Evolutionary conservation across 2,797 vertebrate genomes (phyloP).

Genomic region (Clarias platycephalus): DNA sequence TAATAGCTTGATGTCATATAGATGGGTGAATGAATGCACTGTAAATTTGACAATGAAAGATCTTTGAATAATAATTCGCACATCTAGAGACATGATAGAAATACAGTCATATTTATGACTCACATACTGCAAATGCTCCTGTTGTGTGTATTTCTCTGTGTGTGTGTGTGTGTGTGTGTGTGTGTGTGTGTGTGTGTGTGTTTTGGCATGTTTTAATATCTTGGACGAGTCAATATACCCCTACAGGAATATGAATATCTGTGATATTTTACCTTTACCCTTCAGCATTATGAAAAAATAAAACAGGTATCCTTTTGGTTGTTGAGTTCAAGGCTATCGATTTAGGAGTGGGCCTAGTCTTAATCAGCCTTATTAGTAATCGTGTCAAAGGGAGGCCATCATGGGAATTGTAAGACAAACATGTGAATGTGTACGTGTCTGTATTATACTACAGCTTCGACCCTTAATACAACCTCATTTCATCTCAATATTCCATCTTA

Average conservation of each 20-base stretch:
- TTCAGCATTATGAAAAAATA: background rate
- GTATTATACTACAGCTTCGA: slow-evolving; percentile 17
- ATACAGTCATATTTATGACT: slow-evolving; percentile 22
- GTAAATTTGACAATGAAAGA: background rate
- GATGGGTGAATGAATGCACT: background rate
- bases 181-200: background rate
- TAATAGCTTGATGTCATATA: background rate
- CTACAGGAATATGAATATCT: background rate
- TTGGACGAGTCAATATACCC: background rate
- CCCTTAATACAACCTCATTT: background rate
- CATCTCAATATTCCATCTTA: slow-evolving; percentile 15
- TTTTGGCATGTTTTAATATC: background rate
- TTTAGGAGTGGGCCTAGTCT: background rate
- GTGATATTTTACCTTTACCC: background rate
- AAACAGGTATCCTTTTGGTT: background rate
- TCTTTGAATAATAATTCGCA: background rate
- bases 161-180: background rate
- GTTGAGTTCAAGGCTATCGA: too few relatives aligned
- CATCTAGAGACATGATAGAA: slow-evolving; percentile 2
- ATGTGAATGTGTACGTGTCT: background rate
- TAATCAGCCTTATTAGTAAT: background rate
- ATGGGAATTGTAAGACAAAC: background rate
- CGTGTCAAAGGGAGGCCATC: background rate
- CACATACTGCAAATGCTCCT: slow-evolving; percentile 9
- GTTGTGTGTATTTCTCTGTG: background rate